Conservation (phyloP, 2,113 vertebrate species). For the Manacus vitellinus region DNA sequence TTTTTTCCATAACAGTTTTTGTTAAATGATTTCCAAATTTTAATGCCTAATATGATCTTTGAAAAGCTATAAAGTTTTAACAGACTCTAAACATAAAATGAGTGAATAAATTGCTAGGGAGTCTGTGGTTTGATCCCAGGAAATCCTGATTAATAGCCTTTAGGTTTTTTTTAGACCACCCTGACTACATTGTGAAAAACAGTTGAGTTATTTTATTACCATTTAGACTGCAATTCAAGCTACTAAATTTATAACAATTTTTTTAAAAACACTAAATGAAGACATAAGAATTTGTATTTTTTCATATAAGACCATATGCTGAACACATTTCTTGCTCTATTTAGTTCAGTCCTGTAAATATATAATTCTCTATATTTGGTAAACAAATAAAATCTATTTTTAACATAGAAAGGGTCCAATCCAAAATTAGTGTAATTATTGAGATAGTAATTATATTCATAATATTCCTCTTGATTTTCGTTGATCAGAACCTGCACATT, state of each 20-base stretch:
- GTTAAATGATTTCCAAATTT: slow-evolving; percentile 61
- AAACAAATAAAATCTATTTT: not conserved
- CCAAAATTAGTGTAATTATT: not conserved
- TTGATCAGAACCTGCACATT: not conserved
- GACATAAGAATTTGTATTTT: slow-evolving; percentile 18
- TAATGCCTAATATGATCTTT: slow-evolving; percentile 69
- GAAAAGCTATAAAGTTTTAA: slow-evolving; percentile 75
- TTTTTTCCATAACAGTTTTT: slow-evolving; percentile 48
- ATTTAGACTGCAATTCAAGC: slow-evolving; percentile 59
- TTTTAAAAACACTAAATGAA: not conserved
- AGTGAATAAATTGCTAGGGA: slow-evolving; percentile 54
- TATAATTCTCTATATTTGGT: not conserved
- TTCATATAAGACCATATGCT: slow-evolving; percentile 11
- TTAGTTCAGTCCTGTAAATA: not conserved
- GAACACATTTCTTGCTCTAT: slow-evolving; percentile 4
- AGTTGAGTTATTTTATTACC: slow-evolving; percentile 69
- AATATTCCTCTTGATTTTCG: not conserved
- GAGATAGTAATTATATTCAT: not conserved
- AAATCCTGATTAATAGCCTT: slow-evolving; percentile 79
- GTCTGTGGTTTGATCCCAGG: slow-evolving; percentile 74
- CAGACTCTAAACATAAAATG: slow-evolving; percentile 67
- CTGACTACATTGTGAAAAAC: slow-evolving; percentile 66
- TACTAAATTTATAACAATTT: slow-evolving; percentile 44
- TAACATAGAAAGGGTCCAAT: not conserved
- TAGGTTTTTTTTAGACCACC: slow-evolving; percentile 70